Conservation (phyloP, 2,888 invertebrate species). For the Hesperia comma region DNA sequence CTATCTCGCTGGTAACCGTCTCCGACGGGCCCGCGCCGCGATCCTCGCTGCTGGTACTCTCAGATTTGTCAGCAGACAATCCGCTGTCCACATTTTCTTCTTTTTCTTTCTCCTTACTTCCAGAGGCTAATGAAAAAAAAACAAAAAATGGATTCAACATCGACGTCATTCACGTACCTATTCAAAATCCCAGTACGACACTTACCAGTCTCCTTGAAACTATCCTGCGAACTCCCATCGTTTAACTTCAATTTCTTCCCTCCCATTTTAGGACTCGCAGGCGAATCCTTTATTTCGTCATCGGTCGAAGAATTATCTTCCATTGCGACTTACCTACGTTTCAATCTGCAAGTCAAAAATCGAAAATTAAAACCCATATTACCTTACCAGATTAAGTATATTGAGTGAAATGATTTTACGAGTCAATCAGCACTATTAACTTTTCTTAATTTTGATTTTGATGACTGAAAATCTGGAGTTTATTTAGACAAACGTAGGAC, state of each 20-base stretch:
- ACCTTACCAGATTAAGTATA: neutral
- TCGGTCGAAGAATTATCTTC: conserved; percentile 74
- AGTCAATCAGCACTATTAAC: neutral
- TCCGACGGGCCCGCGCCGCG: conserved; percentile 53
- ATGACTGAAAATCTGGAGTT: neutral
- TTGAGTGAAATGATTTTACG: conserved; percentile 11
- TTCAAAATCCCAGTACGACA: conserved; percentile 41
- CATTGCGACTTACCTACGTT: conserved; percentile 59
- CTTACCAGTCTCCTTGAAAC: conserved; percentile 67
- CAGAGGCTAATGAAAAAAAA: conserved; percentile 47
- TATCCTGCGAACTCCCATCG: conserved; percentile 77
- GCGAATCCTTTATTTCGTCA: conserved; percentile 70
- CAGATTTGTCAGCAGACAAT: conserved; percentile 77
- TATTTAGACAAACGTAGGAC: neutral
- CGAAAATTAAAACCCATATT: conserved; percentile 14
- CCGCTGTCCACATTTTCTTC: conserved; percentile 78
- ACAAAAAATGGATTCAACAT: conserved; percentile 54
- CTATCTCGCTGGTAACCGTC: conserved; percentile 67
- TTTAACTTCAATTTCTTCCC: conserved; percentile 77
- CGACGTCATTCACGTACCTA: conserved; percentile 49
- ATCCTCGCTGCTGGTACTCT: conserved; percentile 74
- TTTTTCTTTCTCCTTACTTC: conserved; percentile 49
- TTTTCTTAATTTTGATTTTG: conserved; percentile 21
- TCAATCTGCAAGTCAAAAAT: conserved; percentile 35
- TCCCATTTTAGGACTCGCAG: conserved; percentile 61